Conservation (phyloP, 1,140 invertebrate species). For the Hermetia illucens region DNA sequence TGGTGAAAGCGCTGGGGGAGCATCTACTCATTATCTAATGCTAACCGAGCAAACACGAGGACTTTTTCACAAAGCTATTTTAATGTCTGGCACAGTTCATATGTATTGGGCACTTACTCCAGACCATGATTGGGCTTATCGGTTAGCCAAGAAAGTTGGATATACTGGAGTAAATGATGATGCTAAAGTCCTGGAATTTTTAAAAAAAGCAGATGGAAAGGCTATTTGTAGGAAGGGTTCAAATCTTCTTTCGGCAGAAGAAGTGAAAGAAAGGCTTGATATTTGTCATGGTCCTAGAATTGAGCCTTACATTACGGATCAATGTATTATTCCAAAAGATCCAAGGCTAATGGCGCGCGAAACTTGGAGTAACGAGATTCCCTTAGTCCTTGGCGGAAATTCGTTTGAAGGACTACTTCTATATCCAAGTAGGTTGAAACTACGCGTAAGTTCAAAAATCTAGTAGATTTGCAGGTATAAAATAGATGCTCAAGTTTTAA, state of each 20-base stretch:
- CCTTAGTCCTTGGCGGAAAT: conserved; percentile 32
- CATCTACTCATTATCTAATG: conserved; percentile 22
- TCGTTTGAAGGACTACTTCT: conserved; percentile 26
- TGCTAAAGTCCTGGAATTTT: conserved; percentile 22
- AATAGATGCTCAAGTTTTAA: too few species aligned
- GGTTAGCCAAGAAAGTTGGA: conserved; percentile 13
- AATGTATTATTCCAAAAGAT: conserved; percentile 15
- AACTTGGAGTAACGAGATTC: conserved; percentile 27
- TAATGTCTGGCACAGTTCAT: conserved; percentile 39
- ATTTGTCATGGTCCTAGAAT: conserved; percentile 11
- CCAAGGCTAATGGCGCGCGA: conserved; percentile 14
- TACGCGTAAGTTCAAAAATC: too few species aligned
- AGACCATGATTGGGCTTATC: conserved; percentile 4
- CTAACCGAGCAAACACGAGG: conserved; percentile 27
- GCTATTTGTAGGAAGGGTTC: background rate
- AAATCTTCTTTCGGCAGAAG: background rate
- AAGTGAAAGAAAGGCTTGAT: background rate
- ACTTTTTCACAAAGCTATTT: conserved; percentile 42
- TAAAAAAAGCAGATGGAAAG: conserved; percentile 16
- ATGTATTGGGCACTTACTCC: conserved; percentile 21
- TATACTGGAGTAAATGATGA: conserved; percentile 18
- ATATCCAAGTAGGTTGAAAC: conserved; percentile 23
- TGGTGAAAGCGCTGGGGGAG: conserved; percentile 29
- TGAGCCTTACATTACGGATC: conserved; percentile 19
- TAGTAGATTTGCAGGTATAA: too few species aligned